Conservation (phyloP, 2,888 invertebrate genomes). For the Oligia fasciuncula region DNA sequence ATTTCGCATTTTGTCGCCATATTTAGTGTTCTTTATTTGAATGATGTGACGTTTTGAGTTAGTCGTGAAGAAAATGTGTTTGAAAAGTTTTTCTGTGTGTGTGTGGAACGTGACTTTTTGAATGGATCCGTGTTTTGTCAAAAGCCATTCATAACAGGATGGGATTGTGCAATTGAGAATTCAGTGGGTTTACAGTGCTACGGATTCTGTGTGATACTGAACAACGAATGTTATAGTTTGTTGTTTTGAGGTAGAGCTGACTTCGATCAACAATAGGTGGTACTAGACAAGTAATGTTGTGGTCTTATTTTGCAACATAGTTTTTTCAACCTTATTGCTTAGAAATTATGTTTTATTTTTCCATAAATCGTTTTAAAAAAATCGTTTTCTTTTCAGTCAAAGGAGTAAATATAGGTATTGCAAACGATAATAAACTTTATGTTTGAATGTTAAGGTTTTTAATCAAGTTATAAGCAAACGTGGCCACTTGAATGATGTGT, state of each 20-base stretch:
- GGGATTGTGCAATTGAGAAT: constrained; percentile 33
- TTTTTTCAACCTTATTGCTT: too few relatives aligned
- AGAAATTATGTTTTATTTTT: too few relatives aligned
- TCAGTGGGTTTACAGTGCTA: constrained; percentile 28
- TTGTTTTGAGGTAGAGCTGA: constrained; percentile 31
- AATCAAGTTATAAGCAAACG: too few relatives aligned
- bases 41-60: constrained; percentile 5
- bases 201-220: neutral
- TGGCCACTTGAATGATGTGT: too few relatives aligned
- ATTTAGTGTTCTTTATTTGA: neutral
- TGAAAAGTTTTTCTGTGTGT: constrained; percentile 3
- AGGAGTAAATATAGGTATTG: too few relatives aligned
- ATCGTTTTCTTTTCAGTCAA: too few relatives aligned
- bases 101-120: constrained; percentile 28
- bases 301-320: too few relatives aligned
- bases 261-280: too few relatives aligned
- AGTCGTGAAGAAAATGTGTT: constrained; percentile 12
- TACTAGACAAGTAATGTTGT: too few relatives aligned
- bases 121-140: constrained; percentile 35
- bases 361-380: too few relatives aligned
- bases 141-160: constrained; percentile 51
- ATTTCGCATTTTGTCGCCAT: constrained; percentile 24
- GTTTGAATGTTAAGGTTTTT: too few relatives aligned
- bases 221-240: constrained; percentile 24
- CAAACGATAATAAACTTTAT: too few relatives aligned